A percentile compares a stretch with the other conserved stretches of the same genome.
These are phyloP conservation scores for Tarsius wallacei DNA, from an alignment of 2,797 vertebrate genomes.

Conservation along the genomic window DNA sequence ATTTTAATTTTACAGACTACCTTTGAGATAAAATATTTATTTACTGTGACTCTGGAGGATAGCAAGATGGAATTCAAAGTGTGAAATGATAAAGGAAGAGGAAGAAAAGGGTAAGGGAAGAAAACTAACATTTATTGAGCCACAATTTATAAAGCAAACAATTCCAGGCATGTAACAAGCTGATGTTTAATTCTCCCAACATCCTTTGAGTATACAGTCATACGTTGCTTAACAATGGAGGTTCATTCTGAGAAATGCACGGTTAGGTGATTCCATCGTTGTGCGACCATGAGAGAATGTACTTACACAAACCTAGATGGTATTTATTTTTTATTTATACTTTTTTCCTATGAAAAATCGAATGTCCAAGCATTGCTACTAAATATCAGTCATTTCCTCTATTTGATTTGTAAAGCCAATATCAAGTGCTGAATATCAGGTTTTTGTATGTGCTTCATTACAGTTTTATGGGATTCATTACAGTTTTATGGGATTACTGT, in stretches of 20 bases:
- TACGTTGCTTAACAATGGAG: not conserved
- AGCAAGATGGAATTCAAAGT: constrained; percentile 74
- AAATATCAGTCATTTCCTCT: not conserved
- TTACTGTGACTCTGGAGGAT: constrained; percentile 65
- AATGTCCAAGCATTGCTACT: not conserved
- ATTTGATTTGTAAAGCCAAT: not conserved
- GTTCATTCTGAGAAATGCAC: not conserved
- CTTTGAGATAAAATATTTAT: constrained; percentile 78
- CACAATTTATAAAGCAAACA: constrained; percentile 38
- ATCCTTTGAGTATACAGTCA: not conserved
- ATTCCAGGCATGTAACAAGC: constrained; percentile 17
- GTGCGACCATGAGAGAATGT: not conserved
- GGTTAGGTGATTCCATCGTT: not conserved
- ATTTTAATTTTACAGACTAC: constrained; percentile 73
- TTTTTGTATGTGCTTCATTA: not conserved
- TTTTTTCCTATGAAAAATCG: not conserved
- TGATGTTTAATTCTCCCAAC: constrained; percentile 38
- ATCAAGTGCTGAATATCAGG: not conserved
- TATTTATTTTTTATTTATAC: not conserved
- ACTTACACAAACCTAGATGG: not conserved
- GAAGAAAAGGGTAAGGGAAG: constrained; percentile 66
- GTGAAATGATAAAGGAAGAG: constrained; percentile 70
- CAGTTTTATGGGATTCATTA: not conserved
- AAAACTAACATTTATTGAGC: constrained; percentile 61
- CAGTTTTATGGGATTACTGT: not conserved